Evolutionary conservation across 2,113 vertebrate genomes (phyloP), one percentile per base, ranked within the genome.

Genomic region (Sapajus apella): DNA sequence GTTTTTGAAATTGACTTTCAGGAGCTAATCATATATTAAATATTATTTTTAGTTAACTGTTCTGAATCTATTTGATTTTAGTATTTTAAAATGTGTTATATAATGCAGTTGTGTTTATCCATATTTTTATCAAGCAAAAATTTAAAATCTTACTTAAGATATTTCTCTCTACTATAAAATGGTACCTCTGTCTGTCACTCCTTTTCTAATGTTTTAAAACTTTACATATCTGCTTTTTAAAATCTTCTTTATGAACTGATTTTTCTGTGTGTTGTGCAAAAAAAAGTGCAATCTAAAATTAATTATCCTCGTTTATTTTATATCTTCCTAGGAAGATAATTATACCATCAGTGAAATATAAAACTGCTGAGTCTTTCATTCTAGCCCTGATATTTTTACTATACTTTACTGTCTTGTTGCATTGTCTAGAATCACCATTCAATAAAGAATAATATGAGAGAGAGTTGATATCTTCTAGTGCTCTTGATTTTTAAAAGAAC

Each of bases 401-500:
- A 85, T 13, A 95, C 37, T 55, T 91, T 55, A 70, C 3, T 90
- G 8, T 66, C 17, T 80, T 80, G 45, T 30, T 58, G 3, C 0
- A 66, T 81, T 95, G 20, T 93, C 50, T 91, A 73, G 27, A 96
- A 37, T 89, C 30, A 64, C 1, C 12, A 91, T 70, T 83, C 73
- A 96, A 56, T 86, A 86, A 91, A 92, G 18, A 95, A 79, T 64
- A 68, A 89, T 93, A 85, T 75, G 14, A 3, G 8, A 50, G 3
- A 66, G 32, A 79, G 8, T 37, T 73, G 27, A 5, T 83, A 23
- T 56, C 56, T 82, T 93, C 47, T 75, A 82, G 52, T 96, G n/a
- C 17, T 81, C 17, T 96, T 80, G 52, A 91, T 64, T 91, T 96
- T 89, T 47, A 64, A 96, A 95, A 82, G 76, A 86, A 47, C 79